These are phyloP conservation scores for Xylophagus ater DNA, from an alignment of 2,888 invertebrate species.

Conservation along the genomic window DNA sequence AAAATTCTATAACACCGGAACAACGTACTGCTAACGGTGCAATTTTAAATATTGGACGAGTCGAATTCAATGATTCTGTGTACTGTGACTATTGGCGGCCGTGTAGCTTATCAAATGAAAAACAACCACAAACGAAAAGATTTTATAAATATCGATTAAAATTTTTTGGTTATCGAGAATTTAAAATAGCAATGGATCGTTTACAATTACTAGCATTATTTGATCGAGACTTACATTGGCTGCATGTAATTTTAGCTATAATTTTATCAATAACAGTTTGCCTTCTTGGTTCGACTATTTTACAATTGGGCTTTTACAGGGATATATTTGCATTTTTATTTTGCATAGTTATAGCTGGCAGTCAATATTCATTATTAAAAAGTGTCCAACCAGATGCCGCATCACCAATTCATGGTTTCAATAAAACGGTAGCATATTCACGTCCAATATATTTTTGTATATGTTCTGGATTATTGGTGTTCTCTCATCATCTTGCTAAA, in stretches of 20 bases:
- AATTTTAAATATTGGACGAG: constrained; percentile 31
- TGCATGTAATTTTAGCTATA: constrained; percentile 66
- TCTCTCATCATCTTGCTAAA: constrained; percentile 37
- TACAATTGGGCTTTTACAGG: constrained; percentile 76
- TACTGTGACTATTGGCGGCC: constrained; percentile 36
- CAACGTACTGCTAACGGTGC: constrained; percentile 12
- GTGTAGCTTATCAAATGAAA: constrained; percentile 32
- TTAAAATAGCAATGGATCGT: constrained; percentile 83
- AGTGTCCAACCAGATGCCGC: constrained; percentile 98
- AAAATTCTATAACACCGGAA: constrained; percentile 15
- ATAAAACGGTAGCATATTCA: constrained; percentile 86
- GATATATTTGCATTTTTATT: constrained; percentile 90
- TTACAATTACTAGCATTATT: constrained; percentile 83
- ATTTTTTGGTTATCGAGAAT: constrained; percentile 31
- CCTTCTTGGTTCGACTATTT: constrained; percentile 68
- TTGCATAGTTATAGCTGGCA: constrained; percentile 95
- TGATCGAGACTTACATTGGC: constrained; percentile 74
- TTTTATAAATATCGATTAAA: constrained; percentile 38
- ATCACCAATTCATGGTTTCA: constrained; percentile 96
- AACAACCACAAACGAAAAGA: constrained; percentile 32
- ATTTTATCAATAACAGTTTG: constrained; percentile 76
- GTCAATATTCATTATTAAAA: constrained; percentile 93
- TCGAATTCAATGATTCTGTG: constrained; percentile 27
- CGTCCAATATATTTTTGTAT: constrained; percentile 89
- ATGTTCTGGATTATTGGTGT: constrained; percentile 49